Evolutionary conservation across 2,888 invertebrate genomes (phyloP).

Genomic region (Parnassius orleans): DNA sequence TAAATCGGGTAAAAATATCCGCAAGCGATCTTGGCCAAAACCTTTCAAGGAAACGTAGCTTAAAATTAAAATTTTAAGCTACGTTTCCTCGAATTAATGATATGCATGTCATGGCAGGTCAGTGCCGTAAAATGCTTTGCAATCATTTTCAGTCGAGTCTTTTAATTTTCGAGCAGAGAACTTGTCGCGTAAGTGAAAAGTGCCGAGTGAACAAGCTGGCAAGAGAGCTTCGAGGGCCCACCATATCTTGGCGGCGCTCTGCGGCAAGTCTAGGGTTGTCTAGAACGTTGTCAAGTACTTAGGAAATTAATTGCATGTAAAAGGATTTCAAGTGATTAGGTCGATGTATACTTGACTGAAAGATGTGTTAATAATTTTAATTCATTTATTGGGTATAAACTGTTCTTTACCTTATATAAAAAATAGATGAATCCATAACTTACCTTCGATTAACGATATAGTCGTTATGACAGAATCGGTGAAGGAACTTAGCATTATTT

Average conservation of each 20-base stretch:
- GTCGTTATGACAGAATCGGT: too few relatives aligned
- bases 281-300: conserved; percentile 1
- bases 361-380: too few relatives aligned
- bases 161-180: conserved; percentile 22
- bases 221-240: conserved; percentile 20
- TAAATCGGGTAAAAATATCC: too few relatives aligned
- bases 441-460: too few relatives aligned
- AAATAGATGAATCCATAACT: too few relatives aligned
- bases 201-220: conserved; percentile 19
- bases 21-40: too few relatives aligned
- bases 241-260: conserved; percentile 19
- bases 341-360: not conserved
- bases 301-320: not conserved
- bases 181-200: conserved; percentile 18
- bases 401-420: too few relatives aligned
- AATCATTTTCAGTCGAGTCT: conserved; percentile 21
- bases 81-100: not conserved
- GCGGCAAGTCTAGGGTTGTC: conserved; percentile 18
- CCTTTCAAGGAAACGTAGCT: too few relatives aligned
- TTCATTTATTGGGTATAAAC: too few relatives aligned
- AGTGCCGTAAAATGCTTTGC: conserved; percentile 15
- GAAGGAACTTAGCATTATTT: too few relatives aligned
- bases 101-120: conserved; percentile 6
- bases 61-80: too few relatives aligned
- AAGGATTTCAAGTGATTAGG: not conserved